These are phyloP conservation scores for Ephestia elutella DNA, from an alignment of 1,140 invertebrate genomes.

Conservation along the genomic window DNA sequence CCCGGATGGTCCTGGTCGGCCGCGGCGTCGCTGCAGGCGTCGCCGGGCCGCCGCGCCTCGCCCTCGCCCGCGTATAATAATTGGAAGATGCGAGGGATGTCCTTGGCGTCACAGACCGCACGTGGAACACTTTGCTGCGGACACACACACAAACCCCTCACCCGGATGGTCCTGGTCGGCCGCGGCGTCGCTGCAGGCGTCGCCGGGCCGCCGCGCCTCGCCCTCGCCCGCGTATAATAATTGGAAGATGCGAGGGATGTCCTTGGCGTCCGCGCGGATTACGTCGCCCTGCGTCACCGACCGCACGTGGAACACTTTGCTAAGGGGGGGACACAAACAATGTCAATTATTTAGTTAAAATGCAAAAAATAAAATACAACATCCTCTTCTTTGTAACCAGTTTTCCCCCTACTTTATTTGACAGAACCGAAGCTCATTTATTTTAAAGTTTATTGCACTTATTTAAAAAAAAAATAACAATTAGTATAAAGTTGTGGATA, in stretches of 20 bases:
- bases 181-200: slow-evolving; percentile 69
- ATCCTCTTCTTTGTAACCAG: too few species aligned
- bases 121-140: slow-evolving; percentile 60
- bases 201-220: slow-evolving; percentile 89
- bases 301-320: slow-evolving; percentile 98
- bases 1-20: slow-evolving; percentile 39
- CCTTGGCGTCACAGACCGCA: slow-evolving; percentile 97
- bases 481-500: too few species aligned
- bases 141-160: too few species aligned
- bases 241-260: slow-evolving; percentile 99
- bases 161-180: slow-evolving; percentile 41
- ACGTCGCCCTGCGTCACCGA: slow-evolving; percentile 99
- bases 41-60: slow-evolving; percentile 89
- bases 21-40: slow-evolving; percentile 69
- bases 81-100: slow-evolving; percentile 99
- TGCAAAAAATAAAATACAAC: too few species aligned
- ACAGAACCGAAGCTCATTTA: too few species aligned
- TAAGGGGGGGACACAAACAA: slow-evolving; percentile 74
- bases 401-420: too few species aligned
- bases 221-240: slow-evolving; percentile 95
- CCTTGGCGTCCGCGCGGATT: slow-evolving; percentile 97
- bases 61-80: slow-evolving; percentile 95
- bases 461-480: too few species aligned
- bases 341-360: not conserved
- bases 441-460: too few species aligned